phyloP scores from a whole-genome alignment of 2,797 vertebrate species.

The Chelmon rostratus region DNA sequence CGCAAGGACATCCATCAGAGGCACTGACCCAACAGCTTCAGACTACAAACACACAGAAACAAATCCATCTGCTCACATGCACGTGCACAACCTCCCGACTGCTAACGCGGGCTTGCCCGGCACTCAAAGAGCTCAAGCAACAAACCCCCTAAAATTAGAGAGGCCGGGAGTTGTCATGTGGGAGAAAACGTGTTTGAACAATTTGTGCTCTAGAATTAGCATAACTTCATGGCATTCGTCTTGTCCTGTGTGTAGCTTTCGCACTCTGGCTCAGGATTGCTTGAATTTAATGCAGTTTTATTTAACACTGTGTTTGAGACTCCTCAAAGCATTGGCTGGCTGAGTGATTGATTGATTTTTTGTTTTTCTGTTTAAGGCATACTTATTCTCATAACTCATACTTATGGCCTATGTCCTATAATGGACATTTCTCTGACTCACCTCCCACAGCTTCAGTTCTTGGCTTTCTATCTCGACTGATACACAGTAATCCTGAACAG shows the following conservation, averaged over 20 bases:
- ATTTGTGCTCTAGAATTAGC: background rate
- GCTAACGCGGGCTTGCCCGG: background rate
- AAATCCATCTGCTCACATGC: slow-evolving; percentile 32
- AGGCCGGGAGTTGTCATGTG: background rate
- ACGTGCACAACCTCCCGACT: slow-evolving; percentile 21
- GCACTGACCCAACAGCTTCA: slow-evolving; percentile 49
- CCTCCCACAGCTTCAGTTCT: slow-evolving; percentile 4
- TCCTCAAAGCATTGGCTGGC: background rate
- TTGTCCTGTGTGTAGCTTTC: background rate
- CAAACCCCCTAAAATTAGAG: background rate
- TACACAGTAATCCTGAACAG: slow-evolving; percentile 2
- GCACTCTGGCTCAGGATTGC: background rate
- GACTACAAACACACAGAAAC: slow-evolving; percentile 40
- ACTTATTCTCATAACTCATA: too few relatives aligned
- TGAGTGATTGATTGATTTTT: background rate
- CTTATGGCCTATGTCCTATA: background rate
- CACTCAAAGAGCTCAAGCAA: background rate
- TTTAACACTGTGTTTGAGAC: background rate
- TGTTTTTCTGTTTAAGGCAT: background rate
- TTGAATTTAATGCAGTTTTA: background rate
- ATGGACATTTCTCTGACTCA: background rate
- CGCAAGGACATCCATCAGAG: slow-evolving; percentile 71
- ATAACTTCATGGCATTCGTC: background rate
- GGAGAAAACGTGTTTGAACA: background rate
- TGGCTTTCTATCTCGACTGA: slow-evolving; percentile 6